phyloP scores from a whole-genome alignment of 1,140 invertebrate genomes.

The Drosophila pectinifera region DNA sequence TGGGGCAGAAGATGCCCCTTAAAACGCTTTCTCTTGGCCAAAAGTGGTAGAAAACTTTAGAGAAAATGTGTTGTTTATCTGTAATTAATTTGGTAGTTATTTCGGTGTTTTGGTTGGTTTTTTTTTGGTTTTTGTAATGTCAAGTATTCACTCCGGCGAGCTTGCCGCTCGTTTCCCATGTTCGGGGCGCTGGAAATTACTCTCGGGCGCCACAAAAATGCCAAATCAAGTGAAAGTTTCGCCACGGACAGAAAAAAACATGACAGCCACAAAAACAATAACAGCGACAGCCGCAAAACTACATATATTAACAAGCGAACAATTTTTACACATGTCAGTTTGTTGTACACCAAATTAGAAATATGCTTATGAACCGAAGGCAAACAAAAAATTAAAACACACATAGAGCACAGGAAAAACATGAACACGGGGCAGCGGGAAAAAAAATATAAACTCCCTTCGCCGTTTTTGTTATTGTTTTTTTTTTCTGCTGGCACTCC shows the following conservation, averaged over 20 bases:
- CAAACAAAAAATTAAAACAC: conserved; percentile 19
- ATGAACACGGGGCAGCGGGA: conserved; percentile 12
- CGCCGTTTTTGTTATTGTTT: conserved; percentile 3
- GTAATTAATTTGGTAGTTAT: conserved; percentile 9
- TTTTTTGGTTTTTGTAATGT: neutral
- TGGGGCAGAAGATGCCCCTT: neutral
- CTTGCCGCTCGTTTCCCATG: conserved; percentile 42
- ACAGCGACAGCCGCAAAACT: conserved; percentile 35
- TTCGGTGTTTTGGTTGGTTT: neutral
- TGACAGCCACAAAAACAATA: conserved; percentile 52
- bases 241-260: conserved; percentile 46
- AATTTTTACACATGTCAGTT: conserved; percentile 71
- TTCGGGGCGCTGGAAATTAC: conserved; percentile 45
- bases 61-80: conserved; percentile 7
- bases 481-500: conserved; percentile 49
- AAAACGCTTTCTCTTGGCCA: neutral
- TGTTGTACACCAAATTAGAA: conserved; percentile 57
- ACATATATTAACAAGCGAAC: conserved; percentile 66
- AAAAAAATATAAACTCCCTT: conserved; percentile 14
- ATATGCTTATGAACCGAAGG: conserved; percentile 55
- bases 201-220: conserved; percentile 59
- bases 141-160: conserved; percentile 2
- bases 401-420: conserved; percentile 29
- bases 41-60: too few relatives aligned
- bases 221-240: conserved; percentile 74